These are phyloP conservation scores for Gracilinanus agilis DNA, from an alignment of 2,113 vertebrate species.

Conservation along the genomic window DNA sequence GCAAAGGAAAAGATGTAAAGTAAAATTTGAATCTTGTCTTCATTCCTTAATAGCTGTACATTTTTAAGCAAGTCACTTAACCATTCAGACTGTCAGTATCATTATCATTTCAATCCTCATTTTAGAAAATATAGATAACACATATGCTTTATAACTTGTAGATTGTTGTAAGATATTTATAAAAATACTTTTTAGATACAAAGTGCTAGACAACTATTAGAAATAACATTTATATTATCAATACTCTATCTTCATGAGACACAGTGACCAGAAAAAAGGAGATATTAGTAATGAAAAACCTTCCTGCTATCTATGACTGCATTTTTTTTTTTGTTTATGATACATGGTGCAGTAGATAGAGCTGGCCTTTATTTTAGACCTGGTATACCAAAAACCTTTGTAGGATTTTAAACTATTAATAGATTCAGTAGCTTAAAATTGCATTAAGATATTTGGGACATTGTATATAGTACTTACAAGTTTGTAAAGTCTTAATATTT, in stretches of 20 bases:
- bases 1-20: too few species aligned
- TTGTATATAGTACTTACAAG: not conserved
- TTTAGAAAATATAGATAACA: too few species aligned
- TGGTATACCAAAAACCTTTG: not conserved
- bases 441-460: not conserved
- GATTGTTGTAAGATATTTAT: too few species aligned
- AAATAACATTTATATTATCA: constrained; percentile 66
- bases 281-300: constrained; percentile 58
- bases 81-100: too few species aligned
- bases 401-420: not conserved
- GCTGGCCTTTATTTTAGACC: not conserved
- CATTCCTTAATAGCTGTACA: too few species aligned
- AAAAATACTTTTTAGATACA: too few species aligned
- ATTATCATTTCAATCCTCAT: too few species aligned
- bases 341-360: not conserved
- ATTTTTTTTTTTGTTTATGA: constrained; percentile 36
- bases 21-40: too few species aligned
- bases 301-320: constrained; percentile 6
- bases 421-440: not conserved
- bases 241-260: constrained; percentile 65
- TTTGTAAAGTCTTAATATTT: not conserved
- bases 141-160: too few species aligned
- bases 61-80: too few species aligned
- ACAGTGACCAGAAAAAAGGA: constrained; percentile 70
- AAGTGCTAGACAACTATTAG: not conserved